A percentile compares a stretch with the other conserved stretches of the same genome.
Evolutionary conservation across 2,113 vertebrate genomes (phyloP).

Genomic region (Ameiurus melas): DNA sequence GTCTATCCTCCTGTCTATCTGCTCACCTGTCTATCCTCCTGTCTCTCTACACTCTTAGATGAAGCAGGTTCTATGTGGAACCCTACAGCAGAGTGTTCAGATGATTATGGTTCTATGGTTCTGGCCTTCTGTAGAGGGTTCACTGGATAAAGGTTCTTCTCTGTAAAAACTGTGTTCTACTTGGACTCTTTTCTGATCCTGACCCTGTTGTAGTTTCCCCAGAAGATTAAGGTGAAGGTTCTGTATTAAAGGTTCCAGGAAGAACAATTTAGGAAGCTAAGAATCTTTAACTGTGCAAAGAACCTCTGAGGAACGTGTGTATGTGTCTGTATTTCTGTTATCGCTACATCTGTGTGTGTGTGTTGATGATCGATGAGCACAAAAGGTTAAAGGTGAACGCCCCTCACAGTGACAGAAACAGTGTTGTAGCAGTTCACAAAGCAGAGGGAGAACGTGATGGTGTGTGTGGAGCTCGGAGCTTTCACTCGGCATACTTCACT

Average conservation of each 20-base stretch:
- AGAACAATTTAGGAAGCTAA: background rate
- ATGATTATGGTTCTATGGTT: no score
- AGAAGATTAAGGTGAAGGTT: background rate
- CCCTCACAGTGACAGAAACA: background rate
- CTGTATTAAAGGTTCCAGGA: background rate
- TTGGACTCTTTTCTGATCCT: background rate
- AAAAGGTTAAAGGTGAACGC: background rate
- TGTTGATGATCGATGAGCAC: background rate
- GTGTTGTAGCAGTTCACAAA: background rate
- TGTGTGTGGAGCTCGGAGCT: background rate
- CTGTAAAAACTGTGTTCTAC: background rate
- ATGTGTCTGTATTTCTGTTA: background rate
- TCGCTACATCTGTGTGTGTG: background rate
- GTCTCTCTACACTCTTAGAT: no score
- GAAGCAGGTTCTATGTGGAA: no score
- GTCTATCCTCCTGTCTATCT: no score
- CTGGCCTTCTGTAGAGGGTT: background rate
- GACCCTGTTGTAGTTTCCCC: background rate
- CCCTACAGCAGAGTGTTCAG: no score
- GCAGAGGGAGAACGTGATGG: background rate
- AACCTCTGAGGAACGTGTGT: background rate
- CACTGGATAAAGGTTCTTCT: background rate
- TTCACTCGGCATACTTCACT: constrained; percentile 39
- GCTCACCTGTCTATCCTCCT: no score
- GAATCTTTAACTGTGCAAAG: no score